phyloP scores from a whole-genome alignment of 2,113 vertebrate genomes.

The Hydropotes inermis region DNA sequence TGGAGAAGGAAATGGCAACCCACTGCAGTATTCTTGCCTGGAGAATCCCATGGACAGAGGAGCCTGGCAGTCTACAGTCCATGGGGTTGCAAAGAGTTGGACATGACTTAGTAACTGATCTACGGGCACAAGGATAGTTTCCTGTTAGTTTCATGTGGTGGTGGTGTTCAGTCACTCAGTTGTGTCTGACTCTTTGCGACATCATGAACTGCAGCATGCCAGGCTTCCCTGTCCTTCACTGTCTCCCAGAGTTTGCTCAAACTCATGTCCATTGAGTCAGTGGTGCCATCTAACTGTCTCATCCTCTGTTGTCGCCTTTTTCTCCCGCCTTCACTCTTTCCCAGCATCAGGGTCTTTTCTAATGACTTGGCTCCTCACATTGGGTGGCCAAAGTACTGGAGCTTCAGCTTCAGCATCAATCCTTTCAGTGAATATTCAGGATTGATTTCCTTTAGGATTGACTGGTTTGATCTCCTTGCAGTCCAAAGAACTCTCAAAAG shows the following conservation, averaged over 20 bases:
- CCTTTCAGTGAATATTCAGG: neutral
- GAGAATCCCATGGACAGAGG: neutral
- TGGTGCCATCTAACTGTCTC: neutral
- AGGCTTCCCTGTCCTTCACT: neutral
- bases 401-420: neutral
- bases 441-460: neutral
- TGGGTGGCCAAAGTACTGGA: neutral
- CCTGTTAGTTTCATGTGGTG: neutral
- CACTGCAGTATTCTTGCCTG: neutral
- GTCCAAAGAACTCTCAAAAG: neutral
- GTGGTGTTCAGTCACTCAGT: neutral
- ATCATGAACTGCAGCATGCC: neutral
- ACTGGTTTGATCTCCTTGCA: neutral
- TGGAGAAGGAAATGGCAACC: neutral
- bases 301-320: neutral
- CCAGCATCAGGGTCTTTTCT: neutral
- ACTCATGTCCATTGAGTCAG: neutral
- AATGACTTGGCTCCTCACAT: neutral
- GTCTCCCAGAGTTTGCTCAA: neutral
- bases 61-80: neutral
- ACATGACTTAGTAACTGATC: neutral
- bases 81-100: neutral
- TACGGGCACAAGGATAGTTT: accelerated
- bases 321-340: neutral
- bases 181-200: neutral